Percentiles rank a stretch among this genome's conserved stretches.
Evolutionary conservation across 53 echinoderm and acorn worm genomes (phyloP).

Genomic region (Glandiceps talaboti): DNA sequence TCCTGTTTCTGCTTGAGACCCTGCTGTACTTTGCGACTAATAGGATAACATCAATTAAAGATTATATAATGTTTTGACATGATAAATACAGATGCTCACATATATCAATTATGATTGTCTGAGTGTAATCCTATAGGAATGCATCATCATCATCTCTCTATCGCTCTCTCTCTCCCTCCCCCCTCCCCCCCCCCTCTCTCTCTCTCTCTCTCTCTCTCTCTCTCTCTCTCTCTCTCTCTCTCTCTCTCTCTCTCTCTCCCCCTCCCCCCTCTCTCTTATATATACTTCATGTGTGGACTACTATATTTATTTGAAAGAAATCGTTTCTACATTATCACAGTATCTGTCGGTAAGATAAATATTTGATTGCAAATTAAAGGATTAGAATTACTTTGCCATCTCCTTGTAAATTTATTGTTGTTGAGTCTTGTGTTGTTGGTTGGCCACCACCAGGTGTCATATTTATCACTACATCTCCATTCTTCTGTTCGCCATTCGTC

Average conservation of each 20-base stretch:
- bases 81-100: neutral
- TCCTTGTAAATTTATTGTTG: constrained; percentile 2
- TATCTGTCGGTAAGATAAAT: no score
- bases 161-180: no score
- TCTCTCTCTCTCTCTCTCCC: constrained; percentile 30
- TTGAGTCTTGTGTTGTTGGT: constrained; percentile 22
- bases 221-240: constrained; percentile 18
- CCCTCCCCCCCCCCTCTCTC: neutral
- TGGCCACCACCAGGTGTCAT: constrained; percentile 42
- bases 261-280: constrained; percentile 30
- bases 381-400: constrained; percentile 2
- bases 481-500: no score
- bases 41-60: neutral
- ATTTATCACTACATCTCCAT: constrained; percentile 49
- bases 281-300: no score
- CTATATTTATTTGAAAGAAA: no score
- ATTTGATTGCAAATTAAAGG: no score
- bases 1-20: no score
- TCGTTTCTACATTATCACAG: no score
- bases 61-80: neutral
- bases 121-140: neutral
- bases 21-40: neutral
- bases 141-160: constrained; percentile 17
- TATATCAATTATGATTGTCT: neutral
- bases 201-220: neutral